Base-by-base conservation (phyloP, 1,140 invertebrate genomes). In the Protaetia brevitarsis region DNA sequence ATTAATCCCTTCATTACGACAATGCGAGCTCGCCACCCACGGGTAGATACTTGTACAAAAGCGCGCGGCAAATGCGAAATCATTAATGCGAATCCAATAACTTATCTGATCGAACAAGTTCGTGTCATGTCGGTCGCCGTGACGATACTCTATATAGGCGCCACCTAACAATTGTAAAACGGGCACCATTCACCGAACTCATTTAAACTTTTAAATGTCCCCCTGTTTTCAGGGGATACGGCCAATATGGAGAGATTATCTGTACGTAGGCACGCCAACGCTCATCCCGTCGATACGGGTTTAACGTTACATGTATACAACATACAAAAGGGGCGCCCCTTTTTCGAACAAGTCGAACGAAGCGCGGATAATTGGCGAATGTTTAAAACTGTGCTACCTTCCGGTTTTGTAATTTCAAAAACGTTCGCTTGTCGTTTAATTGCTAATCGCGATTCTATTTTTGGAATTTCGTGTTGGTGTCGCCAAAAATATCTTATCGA, bases 121-220 rank as follows among this genome's bases (percentile, higher is more conserved):
- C 26, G 3, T 37, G 37, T 41, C n/a, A n/a, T n/a, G n/a, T n/a
- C 19, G 37, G 13, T 41, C 37, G 11, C n/a, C 19, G 41, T 23
- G n/a, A n/a, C n/a, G n/a, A n/a, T n/a, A n/a, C n/a, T n/a, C n/a
- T n/a, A n/a, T n/a, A 51, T 19, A 10, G 5, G 26, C 16, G 19
- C 6, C 26, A 51, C 13, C 41, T 19, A 23, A 23, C 41, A 51
- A 51, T 19, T 26, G 2, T 19, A 51, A 51, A 23, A 51, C n/a
- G n/a, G n/a, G n/a, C 13, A 51, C 2, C 16, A 23, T 23, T 51
- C 8, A 19, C 41, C 41, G 5, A 51, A 51, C 41, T 21, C 41
- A 51, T 51, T 51, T 51, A 51, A 51, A 51, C 41, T 51, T 51
- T 37, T 51, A 51, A 51, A 51, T 51, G 11, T 19, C 19, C 6